phyloP scores from a whole-genome alignment of 92 coral and sea anemone genomes.

The Micromussa lordhowensis region DNA sequence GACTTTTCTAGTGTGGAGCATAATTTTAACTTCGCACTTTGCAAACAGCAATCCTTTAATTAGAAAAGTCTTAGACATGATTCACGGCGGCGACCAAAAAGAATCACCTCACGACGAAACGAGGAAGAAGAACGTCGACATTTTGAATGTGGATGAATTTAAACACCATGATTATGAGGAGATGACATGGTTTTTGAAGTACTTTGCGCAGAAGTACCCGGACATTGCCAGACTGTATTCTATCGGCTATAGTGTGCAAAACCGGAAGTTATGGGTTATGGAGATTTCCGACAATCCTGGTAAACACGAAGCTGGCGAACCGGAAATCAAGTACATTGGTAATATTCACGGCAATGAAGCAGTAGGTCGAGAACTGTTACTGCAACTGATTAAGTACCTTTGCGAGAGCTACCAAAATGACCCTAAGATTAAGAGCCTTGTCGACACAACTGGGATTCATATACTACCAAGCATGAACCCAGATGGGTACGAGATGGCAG shows the following conservation, averaged over 20 bases:
- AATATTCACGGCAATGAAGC: constrained; percentile 97
- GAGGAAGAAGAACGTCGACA: constrained; percentile 43
- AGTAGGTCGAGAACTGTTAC: constrained; percentile 84
- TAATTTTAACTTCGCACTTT: constrained; percentile 13
- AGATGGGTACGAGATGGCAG: constrained; percentile 97
- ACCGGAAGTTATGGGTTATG: constrained; percentile 95
- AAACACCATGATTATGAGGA: constrained; percentile 91
- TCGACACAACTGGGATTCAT: constrained; percentile 88
- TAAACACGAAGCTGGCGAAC: constrained; percentile 91
- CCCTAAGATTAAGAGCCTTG: constrained; percentile 65
- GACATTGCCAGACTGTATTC: constrained; percentile 86
- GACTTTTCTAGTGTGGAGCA: not conserved
- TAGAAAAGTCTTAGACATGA: constrained; percentile 22
- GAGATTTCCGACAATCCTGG: constrained; percentile 92
- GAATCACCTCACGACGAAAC: constrained; percentile 4
- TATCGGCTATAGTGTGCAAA: constrained; percentile 96
- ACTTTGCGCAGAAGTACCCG: constrained; percentile 87
- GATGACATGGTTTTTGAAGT: constrained; percentile 93
- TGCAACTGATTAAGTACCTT: constrained; percentile 78
- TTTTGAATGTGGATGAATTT: constrained; percentile 77
- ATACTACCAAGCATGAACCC: constrained; percentile 97
- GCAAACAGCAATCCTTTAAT: constrained; percentile 31
- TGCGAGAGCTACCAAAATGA: constrained; percentile 87
- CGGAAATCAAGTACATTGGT: constrained; percentile 88
- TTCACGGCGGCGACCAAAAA: constrained; percentile 12